These are phyloP conservation scores for Zonotrichia leucophrys DNA, from an alignment of 2,113 vertebrate genomes.

Conservation along the genomic window DNA sequence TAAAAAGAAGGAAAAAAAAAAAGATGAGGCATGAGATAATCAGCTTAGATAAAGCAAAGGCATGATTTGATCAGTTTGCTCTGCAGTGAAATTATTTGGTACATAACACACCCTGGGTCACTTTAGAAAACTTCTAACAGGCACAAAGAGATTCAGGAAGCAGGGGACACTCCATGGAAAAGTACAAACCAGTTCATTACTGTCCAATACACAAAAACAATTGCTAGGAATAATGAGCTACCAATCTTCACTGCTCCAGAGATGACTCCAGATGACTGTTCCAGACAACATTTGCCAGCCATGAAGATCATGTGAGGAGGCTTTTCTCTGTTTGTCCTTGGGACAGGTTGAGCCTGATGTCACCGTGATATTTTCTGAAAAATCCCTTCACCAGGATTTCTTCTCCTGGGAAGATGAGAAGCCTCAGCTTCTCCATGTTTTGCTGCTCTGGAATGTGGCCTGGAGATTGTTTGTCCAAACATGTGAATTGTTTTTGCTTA, in stretches of 20 bases:
- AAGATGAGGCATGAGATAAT: background rate
- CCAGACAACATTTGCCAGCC: background rate
- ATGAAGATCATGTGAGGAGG: background rate
- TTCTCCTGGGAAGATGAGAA: too few species aligned
- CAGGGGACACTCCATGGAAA: background rate
- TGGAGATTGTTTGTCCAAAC: too few species aligned
- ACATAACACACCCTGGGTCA: fast-evolving
- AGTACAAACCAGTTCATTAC: background rate
- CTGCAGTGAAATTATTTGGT: background rate
- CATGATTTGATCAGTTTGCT: background rate
- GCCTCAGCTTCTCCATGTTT: too few species aligned
- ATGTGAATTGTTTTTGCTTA: too few species aligned
- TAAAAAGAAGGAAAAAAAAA: background rate
- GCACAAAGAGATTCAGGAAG: background rate
- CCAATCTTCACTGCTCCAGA: background rate
- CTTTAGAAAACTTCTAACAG: background rate
- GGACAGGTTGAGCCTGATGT: background rate
- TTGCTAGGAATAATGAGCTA: background rate
- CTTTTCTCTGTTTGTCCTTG: background rate
- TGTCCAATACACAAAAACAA: background rate
- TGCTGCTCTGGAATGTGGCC: too few species aligned
- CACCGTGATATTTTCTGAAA: too few species aligned
- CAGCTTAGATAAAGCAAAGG: background rate
- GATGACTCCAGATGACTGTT: background rate
- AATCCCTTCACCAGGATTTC: too few species aligned